Evolutionary conservation across 2,888 invertebrate genomes (phyloP), one percentile per base, ranked within the genome.

Genomic region (Timandra comae): DNA sequence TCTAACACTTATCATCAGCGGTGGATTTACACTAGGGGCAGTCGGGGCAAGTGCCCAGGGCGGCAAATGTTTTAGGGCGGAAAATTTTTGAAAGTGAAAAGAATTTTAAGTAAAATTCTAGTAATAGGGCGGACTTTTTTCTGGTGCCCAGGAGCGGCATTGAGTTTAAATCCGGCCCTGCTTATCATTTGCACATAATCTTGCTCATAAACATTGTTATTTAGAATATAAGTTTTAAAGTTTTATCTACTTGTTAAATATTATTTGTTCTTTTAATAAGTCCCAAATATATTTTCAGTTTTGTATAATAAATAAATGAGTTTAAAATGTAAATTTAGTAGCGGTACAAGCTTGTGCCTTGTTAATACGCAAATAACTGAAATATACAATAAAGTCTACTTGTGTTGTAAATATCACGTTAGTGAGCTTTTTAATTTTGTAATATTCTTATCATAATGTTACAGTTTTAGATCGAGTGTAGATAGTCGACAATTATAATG

Each of bases 201-300:
- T 62, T 56, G 61, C 59, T 61, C 61, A 63, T 49, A 37, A 44
- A 49, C 48, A 52, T 65, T 71, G 68, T 69, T 72, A 61, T 46
- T 55, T 71, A 74, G 72, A 51, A 37, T 43, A 41, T 75, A 75
- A 72, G 72, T 56, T 65, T 54, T 63, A 67, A 68, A 64, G 70
- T 66, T 66, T 64, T 56, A 16, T 16, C 16, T 16, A 5, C 16
- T 16, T 16, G 16, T 16, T 16, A 16, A 16, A 16, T 16, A 16
- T n/a, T n/a, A n/a, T 44, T 49, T 50, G 52, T 53, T 49, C 36
- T 35, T 29, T 6, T 6, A 5, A 16, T 16, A 16, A 16, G 16
- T 16, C 6, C 6, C 16, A 5, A 16, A 5, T 19, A 33, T 29
- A 16, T 16, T 16, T 16, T 16, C 16, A 3, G 16, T 16, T 16